Evolutionary conservation across 2,113 vertebrate species (phyloP), one percentile per base, ranked within the genome.

Genomic region (Neotragus pygmaeus): DNA sequence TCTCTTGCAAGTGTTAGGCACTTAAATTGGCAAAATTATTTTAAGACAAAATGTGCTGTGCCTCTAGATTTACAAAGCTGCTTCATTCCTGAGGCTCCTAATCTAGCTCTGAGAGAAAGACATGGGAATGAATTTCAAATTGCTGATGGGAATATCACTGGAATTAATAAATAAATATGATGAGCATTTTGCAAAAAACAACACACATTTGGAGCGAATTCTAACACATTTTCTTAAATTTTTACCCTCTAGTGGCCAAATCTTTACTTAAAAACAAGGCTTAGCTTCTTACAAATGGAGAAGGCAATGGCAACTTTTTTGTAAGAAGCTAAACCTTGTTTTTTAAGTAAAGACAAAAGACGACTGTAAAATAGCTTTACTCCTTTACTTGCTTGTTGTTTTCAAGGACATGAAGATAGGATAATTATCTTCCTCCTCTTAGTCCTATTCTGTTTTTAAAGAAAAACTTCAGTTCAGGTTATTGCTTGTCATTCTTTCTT

Each of bases 21-120:
- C n/a, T 94, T 95, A 97, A 96, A 94, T 57, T 96, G 70, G 75
- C 33, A 94, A 96, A 93, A 86, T 55, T 92, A 95, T 95, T 96
- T 97, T 93, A 96, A 96, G 87, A 88, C 39, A 78, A 78, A 96
- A 96, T 96, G 58, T 92, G 57, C 64, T 80, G 45, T 83, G 55
- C 57, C 73, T 96, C 84, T 89, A 87, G 96, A 96, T 90, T 95
- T 96, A 73, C 86, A 94, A 83, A 49, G 70, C 25, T 27, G 25
- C n/a, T 83, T 96, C 90, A 77, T 53, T 88, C n/a, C 2, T 51
- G 6, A n/a, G 78, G 49, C 45, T 95, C 11, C 78, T 70, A 43
- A 70, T 64, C n/a, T 30, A 58, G 6, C 13, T 80, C 45, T 78
- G 39, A 92, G 15, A 84, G 60, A 16, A 83, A 95, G 60, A 81